Conservation (phyloP, 2,113 vertebrate genomes). For the Chroicocephalus ridibundus region DNA sequence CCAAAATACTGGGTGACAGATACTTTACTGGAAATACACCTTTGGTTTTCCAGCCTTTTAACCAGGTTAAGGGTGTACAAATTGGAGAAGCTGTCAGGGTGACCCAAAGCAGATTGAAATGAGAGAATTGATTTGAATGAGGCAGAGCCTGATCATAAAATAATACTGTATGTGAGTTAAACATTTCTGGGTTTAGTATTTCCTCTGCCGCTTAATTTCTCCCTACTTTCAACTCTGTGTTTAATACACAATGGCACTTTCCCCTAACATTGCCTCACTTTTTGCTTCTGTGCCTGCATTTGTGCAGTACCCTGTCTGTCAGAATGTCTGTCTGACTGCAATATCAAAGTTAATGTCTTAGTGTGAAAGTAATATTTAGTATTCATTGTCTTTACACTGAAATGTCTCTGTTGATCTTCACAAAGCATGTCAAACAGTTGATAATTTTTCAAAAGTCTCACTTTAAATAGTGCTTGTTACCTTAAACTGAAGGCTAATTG, state of each 20-base stretch:
- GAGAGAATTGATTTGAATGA: neutral
- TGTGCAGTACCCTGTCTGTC: neutral
- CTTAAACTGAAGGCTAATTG: neutral
- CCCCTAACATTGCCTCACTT: neutral
- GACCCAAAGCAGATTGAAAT: neutral
- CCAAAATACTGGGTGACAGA: neutral
- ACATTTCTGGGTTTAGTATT: neutral
- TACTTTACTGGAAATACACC: neutral
- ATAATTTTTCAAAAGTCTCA: neutral
- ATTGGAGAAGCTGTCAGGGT: neutral
- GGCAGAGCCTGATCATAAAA: neutral
- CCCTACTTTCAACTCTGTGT: neutral
- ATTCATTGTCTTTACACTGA: neutral
- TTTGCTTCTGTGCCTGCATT: neutral
- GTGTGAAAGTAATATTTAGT: slow-evolving; percentile 21
- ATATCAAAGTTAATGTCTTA: neutral
- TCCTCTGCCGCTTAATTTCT: neutral
- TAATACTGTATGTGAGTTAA: neutral
- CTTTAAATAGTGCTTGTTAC: neutral
- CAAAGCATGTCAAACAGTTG: neutral
- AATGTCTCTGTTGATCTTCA: slow-evolving; percentile 23
- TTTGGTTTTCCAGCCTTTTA: neutral
- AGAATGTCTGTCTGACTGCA: slow-evolving; percentile 2
- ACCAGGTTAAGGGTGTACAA: neutral
- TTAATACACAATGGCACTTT: neutral